Evolutionary conservation across 2,113 vertebrate species (phyloP).

Genomic region (Nanorana parkeri): DNA sequence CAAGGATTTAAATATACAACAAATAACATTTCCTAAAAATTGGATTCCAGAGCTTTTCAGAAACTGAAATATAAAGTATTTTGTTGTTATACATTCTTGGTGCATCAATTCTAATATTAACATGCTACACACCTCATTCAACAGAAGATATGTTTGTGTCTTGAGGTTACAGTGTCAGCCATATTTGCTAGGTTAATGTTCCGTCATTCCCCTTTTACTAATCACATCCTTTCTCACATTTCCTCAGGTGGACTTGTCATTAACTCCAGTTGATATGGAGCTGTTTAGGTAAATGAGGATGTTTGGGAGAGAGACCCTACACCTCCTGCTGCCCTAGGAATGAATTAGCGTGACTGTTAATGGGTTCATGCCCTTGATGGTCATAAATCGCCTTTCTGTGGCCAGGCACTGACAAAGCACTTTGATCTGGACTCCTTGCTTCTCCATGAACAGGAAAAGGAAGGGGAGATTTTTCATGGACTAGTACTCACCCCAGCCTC

Average conservation of each 20-base stretch:
- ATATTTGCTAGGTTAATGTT: neutral
- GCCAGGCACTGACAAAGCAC: slow-evolving; percentile 60
- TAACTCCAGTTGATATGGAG: neutral
- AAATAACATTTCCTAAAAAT: too few relatives aligned
- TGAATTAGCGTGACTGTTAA: slow-evolving; percentile 72
- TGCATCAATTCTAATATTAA: too few relatives aligned
- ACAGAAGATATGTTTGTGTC: neutral
- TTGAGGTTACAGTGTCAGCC: neutral
- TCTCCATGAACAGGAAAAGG: slow-evolving; percentile 75
- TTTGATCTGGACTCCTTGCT: slow-evolving; percentile 80
- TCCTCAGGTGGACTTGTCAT: slow-evolving; percentile 16
- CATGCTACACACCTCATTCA: too few relatives aligned
- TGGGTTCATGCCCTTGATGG: slow-evolving; percentile 69
- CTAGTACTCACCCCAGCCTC: slow-evolving; percentile 68
- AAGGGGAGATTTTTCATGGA: slow-evolving; percentile 79
- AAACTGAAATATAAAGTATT: too few relatives aligned
- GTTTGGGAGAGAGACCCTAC: slow-evolving; percentile 64
- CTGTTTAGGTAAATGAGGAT: slow-evolving; percentile 63
- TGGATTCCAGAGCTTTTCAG: too few relatives aligned
- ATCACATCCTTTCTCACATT: slow-evolving; percentile 48
- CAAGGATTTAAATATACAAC: too few relatives aligned
- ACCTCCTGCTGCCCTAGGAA: slow-evolving; percentile 68
- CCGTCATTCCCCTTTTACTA: slow-evolving; percentile 12
- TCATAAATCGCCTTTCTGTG: slow-evolving; percentile 64
- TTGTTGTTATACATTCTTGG: too few relatives aligned